Base-by-base conservation (phyloP, 2,113 vertebrate genomes). In the Nothocercus julius region DNA sequence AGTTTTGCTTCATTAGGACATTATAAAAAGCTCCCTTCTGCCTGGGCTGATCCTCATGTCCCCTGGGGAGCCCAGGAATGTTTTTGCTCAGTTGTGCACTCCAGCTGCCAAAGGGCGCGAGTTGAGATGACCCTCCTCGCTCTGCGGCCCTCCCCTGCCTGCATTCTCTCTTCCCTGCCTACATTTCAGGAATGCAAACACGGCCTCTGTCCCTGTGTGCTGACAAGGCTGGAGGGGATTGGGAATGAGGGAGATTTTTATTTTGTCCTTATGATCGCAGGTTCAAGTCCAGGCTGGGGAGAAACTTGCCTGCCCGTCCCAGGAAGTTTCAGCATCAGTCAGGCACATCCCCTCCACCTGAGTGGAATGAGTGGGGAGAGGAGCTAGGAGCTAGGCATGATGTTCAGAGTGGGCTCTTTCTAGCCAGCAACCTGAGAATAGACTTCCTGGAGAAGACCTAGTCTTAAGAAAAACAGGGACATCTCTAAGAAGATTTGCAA, bases 101-200 rank as follows among this genome's bases (percentile, higher is more conserved):
- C 73, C 86, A 86, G 51, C 93, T 96, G 86, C 74, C 91, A 75
- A 88, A 92, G 89, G 89, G 89, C 3, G 3, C 9, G 3, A 94
- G 83, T 82, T 82, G 74, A 91, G 78, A 64, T 75, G 95, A 95
- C 42, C 51, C 34, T 90, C 16, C 47, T 88, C 0, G 0, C 21
- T 87, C 62, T 42, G 32, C 74, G 56, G 92, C 81, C 56, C 38
- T 88, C 73, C 54, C 30, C 42, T 67, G 38, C 42, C 32, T 68
- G 61, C 30, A 24, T 78, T 75, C 16, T 58, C 30, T 42, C 32
- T 76, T 59, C 54, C 40, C 45, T 59, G 69, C 40, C 38, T 66
- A 69, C n/a, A 40, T 68, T 74, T 80, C 10, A 2, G 56, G 68
- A 88, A 40, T 69, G 58, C 62, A 73, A 66, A 49, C 25, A 17